phyloP scores from a whole-genome alignment of 2,113 vertebrate species.

The Casuarius casuarius region DNA sequence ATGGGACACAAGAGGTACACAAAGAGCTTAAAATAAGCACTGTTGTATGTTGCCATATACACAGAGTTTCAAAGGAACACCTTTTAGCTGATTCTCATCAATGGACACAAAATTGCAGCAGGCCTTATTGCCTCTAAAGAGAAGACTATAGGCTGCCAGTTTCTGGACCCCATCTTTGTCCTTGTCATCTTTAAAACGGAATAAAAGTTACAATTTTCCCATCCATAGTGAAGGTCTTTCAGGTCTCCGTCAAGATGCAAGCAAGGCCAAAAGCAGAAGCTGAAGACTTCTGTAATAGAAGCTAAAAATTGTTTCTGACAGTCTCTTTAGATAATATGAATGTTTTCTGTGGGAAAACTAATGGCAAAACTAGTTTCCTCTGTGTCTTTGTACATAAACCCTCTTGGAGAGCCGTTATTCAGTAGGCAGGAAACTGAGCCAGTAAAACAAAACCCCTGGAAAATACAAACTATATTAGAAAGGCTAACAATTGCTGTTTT shows the following conservation, averaged over 20 bases:
- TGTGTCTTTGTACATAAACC: slow-evolving; percentile 5
- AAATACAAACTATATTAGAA: slow-evolving; percentile 28
- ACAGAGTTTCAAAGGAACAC: not conserved
- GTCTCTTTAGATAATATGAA: not conserved
- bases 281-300: not conserved
- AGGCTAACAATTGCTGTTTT: slow-evolving; percentile 37
- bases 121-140: not conserved
- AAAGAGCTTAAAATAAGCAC: not conserved
- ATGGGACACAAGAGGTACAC: not conserved
- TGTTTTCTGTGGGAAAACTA: not conserved
- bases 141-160: not conserved
- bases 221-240: not conserved
- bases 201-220: not conserved
- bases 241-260: not conserved
- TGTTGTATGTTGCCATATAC: not conserved
- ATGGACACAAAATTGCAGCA: not conserved
- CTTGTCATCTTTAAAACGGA: not conserved
- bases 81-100: not conserved
- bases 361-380: slow-evolving; percentile 19
- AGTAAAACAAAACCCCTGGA: slow-evolving; percentile 43
- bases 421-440: slow-evolving; percentile 23
- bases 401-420: not conserved
- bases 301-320: not conserved
- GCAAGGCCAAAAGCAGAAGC: not conserved
- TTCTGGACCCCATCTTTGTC: not conserved